Evolutionary conservation across 2,888 invertebrate genomes (phyloP).

Genomic region (Rhimphoctona megacephalus): DNA sequence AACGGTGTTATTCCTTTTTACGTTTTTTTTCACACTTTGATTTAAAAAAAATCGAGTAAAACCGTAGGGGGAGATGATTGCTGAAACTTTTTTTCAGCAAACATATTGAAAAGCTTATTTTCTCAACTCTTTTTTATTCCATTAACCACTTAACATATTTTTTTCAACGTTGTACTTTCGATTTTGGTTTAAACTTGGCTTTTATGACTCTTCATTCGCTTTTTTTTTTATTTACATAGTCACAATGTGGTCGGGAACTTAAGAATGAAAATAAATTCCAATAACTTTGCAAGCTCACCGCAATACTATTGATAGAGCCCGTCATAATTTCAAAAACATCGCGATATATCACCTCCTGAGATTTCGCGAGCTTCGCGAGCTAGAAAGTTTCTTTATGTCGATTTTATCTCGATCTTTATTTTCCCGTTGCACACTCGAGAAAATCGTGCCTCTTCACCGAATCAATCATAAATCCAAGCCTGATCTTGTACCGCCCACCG

Average conservation of each 20-base stretch:
- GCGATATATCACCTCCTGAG: conserved; percentile 22
- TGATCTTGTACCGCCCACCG: conserved; percentile 13
- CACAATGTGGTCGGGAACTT: conserved; percentile 19
- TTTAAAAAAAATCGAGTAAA: neutral
- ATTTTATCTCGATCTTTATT: conserved; percentile 1
- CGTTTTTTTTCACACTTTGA: neutral
- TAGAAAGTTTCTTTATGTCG: conserved; percentile 49
- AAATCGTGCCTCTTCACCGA: conserved; percentile 48
- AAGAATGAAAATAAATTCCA: conserved; percentile 48
- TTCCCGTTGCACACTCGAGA: conserved; percentile 58
- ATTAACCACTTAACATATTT: conserved; percentile 27
- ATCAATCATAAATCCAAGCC: conserved; percentile 65
- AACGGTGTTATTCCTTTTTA: neutral
- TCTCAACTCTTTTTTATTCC: neutral
- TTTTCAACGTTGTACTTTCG: neutral
- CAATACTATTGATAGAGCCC: conserved; percentile 49
- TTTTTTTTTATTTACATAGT: conserved; percentile 13
- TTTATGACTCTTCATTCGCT: neutral
- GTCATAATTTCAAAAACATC: conserved; percentile 51
- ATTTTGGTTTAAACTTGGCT: neutral
- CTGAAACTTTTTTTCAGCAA: neutral
- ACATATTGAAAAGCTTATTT: conserved; percentile 11
- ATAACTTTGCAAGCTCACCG: conserved; percentile 43
- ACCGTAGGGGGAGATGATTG: neutral
- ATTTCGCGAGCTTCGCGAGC: conserved; percentile 47